Conservation (phyloP, 2,797 vertebrate species). For the Cyclura pinguis region DNA sequence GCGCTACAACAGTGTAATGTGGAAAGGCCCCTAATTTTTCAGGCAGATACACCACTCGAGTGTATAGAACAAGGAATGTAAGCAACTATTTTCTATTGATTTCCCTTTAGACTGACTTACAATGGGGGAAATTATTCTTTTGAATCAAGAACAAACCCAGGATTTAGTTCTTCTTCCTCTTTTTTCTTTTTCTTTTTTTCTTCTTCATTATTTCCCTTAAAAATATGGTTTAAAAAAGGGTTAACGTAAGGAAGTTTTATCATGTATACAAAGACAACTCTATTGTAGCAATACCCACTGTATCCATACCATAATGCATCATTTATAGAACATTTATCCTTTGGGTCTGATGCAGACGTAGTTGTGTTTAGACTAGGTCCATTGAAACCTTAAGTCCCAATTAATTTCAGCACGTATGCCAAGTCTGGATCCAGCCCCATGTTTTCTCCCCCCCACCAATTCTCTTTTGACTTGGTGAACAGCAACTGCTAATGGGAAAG, state of each 20-base stretch:
- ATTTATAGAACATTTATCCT: slow-evolving; percentile 48
- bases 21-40: background rate
- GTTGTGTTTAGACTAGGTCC: background rate
- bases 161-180: background rate
- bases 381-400: background rate
- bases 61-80: background rate
- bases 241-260: background rate
- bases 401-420: background rate
- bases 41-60: background rate
- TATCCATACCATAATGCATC: background rate
- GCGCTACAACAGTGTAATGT: no score
- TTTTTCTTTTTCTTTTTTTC: background rate
- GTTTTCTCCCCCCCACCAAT: background rate
- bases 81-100: slow-evolving; percentile 36
- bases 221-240: background rate
- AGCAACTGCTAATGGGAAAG: background rate
- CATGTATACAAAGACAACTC: background rate
- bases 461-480: slow-evolving; percentile 37
- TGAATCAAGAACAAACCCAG: slow-evolving; percentile 57
- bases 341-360: background rate
- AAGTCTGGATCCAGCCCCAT: background rate
- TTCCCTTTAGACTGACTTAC: slow-evolving; percentile 64
- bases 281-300: background rate
- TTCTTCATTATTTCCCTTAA: background rate
- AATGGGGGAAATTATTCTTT: slow-evolving; percentile 53